Base-by-base conservation (phyloP, 2,113 vertebrate genomes). In the Petrocephalus zakoni region DNA sequence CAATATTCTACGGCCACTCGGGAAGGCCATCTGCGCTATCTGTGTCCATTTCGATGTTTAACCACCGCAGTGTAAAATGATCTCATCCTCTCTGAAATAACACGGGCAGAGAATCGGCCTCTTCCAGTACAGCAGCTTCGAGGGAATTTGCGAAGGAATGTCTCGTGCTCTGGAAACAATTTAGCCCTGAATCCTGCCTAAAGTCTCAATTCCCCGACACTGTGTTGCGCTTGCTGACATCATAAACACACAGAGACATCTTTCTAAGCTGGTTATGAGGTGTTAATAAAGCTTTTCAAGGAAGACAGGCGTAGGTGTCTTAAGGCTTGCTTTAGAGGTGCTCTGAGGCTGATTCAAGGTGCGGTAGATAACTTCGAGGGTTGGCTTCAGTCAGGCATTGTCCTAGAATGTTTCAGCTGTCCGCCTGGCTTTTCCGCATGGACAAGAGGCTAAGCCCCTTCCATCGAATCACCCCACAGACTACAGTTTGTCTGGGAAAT, bases 161-260 rank as follows among this genome's bases (percentile, higher is more conserved):
- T 13, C 88, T 83, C 37, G 9, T 4, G 22, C 53, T 84, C 78
- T 83, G 88, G 75, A 61, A 83, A 51, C 37, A 88, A 88, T 88
- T 84, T 83, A 61, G 75, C 46, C 88, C 88, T 55, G 52, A 83
- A 58, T 46, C 5, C 17, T 56, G 53, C n/a, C 15, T 55, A 86
- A 86, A 86, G 49, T 88, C 29, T 34, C 75, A 46, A 9, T 25
- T 25, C 22, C 37, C 25, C n/a, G 53, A 83, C 52, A 53, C 22
- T 42, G 22, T 49, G 52, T 83, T 83, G 52, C 2, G 22, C 34
- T 83, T 21, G 56, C 87, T 82, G 87, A 88, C 81, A 61, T 83
- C 52, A 83, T 61, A 47, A 37, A 88, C n/a, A 2, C 17, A 52
- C 53, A 61, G 34, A 10, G 42, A 52, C 47, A 72, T n/a, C 47